These are phyloP conservation scores for Microdon myrmicae DNA, from an alignment of 2,888 invertebrate genomes.

Conservation along the genomic window DNA sequence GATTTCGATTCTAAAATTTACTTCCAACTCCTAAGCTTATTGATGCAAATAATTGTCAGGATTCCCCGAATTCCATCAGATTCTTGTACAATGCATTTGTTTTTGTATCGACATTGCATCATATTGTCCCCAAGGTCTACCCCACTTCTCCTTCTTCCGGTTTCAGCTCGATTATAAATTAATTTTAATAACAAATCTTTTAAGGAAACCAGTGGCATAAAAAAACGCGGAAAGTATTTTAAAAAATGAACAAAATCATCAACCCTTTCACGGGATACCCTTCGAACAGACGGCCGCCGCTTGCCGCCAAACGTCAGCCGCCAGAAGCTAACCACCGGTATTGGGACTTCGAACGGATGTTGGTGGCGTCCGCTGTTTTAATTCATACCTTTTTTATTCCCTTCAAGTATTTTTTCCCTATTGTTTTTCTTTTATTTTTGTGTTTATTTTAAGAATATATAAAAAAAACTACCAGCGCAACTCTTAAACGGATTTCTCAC, in stretches of 20 bases:
- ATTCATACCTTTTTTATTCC: constrained; percentile 12
- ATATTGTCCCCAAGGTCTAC: too few species aligned
- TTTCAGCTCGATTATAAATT: constrained; percentile 53
- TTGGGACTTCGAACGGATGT: constrained; percentile 29
- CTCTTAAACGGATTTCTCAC: constrained; percentile 18
- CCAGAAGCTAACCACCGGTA: too few species aligned
- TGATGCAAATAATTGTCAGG: too few species aligned
- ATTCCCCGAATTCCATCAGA: too few species aligned
- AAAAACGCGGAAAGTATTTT: neutral
- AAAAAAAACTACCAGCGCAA: constrained; percentile 42
- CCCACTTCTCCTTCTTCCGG: constrained; percentile 9
- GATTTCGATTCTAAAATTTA: too few species aligned
- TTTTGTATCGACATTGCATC: too few species aligned
- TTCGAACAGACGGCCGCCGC: constrained; percentile 7
- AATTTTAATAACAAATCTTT: constrained; percentile 55
- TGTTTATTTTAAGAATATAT: constrained; percentile 46
- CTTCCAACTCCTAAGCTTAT: too few species aligned
- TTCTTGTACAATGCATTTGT: too few species aligned
- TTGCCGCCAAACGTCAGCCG: too few species aligned
- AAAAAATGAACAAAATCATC: constrained; percentile 24
- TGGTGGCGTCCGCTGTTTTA: constrained; percentile 32
- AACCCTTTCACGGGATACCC: constrained; percentile 21
- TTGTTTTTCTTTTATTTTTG: constrained; percentile 11
- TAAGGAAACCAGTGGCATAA: constrained; percentile 12
- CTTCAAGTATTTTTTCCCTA: too few species aligned